These are phyloP conservation scores for Dryomyza anilis DNA, from an alignment of 2,888 invertebrate species.

Conservation along the genomic window DNA sequence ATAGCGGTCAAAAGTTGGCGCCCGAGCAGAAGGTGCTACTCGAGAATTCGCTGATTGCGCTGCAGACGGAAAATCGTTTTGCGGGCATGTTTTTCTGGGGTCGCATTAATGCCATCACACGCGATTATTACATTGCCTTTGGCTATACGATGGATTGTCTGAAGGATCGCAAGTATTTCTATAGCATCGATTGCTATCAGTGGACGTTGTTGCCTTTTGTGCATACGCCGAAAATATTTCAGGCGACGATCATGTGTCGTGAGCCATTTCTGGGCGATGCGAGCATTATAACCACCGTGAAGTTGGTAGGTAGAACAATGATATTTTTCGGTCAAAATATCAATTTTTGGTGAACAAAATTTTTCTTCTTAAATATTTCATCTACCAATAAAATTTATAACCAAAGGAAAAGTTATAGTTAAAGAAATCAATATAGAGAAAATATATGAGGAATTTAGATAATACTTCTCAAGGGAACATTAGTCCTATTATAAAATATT, in stretches of 20 bases:
- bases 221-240: slow-evolving; percentile 57
- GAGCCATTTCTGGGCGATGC: slow-evolving; percentile 57
- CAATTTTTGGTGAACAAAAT: not conserved
- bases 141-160: slow-evolving; percentile 78
- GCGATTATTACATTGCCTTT: slow-evolving; percentile 83
- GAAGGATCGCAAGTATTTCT: slow-evolving; percentile 75
- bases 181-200: slow-evolving; percentile 73
- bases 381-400: too few relatives aligned
- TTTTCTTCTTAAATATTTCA: too few relatives aligned
- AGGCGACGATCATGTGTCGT: slow-evolving; percentile 50
- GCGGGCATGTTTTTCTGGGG: slow-evolving; percentile 85
- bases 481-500: too few relatives aligned
- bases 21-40: slow-evolving; percentile 75
- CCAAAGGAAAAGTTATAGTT: too few relatives aligned
- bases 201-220: slow-evolving; percentile 69
- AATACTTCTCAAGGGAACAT: too few relatives aligned
- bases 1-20: slow-evolving; percentile 72
- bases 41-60: slow-evolving; percentile 76
- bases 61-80: slow-evolving; percentile 87
- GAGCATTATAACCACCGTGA: slow-evolving; percentile 45
- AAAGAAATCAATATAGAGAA: too few relatives aligned
- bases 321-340: not conserved
- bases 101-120: slow-evolving; percentile 74
- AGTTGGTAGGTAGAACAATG: slow-evolving; percentile 42
- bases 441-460: too few relatives aligned